Base-by-base conservation (phyloP, 2,113 vertebrate species). In the Cinclus mexicanus region DNA sequence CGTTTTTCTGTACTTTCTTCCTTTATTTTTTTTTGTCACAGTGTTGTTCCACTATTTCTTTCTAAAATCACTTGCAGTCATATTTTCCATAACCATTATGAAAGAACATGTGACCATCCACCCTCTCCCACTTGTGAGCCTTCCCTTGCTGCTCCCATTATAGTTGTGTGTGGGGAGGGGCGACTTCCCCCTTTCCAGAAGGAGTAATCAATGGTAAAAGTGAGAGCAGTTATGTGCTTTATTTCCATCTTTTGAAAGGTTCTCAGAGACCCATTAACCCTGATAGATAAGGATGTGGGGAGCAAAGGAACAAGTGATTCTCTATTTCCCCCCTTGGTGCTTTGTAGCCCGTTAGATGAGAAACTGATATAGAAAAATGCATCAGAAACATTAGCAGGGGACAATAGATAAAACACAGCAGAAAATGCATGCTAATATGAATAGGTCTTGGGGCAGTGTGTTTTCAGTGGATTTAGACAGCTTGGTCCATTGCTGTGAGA, bases 291-390 rank as follows among this genome's bases (percentile, higher is more conserved):
- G 71, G 53, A 70, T 60, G 53, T 47, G 56, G n/a, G 56, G 44
- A 91, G 44, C 60, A 90, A 90, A 90, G 63, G 76, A 86, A 39
- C 21, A 25, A 78, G n/a, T 47, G 35, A 52, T 88, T 47, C 78
- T 67, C 2, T 55, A 12, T 80, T 80, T 53, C 56, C 11, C 18
- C 4, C 19, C 26, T 39, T 37, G 69, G 56, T 78, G 65, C n/a
- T 42, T 85, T 91, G 59, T 77, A 85, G 79, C 70, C 65, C 53
- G 37, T 83, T 49, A 93, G 65, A 49, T 55, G 69, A 89, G 56
- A 77, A 60, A 75, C 17, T 28, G 46, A n/a, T 28, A 14, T 55
- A 33, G 52, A 79, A 79, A 72, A 24, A 39, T 21, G 20, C 18
- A 46, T 83, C 76, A 86, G 80, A 60, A 78, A 41, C 44, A 9